Conservation (phyloP, 2,113 vertebrate species). For the Gracilinanus agilis region DNA sequence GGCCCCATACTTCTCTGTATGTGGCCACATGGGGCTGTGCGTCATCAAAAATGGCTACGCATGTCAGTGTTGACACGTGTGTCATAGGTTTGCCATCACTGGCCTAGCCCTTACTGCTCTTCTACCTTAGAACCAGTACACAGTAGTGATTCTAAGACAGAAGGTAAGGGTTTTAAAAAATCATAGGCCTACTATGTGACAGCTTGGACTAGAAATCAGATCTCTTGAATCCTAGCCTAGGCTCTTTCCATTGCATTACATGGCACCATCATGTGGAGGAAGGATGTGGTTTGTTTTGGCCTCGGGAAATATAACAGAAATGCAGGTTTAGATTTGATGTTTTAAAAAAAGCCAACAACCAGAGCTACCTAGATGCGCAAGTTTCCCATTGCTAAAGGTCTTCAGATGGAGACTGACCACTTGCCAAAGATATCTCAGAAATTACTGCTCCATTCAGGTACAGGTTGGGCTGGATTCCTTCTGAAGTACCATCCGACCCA, state of each 20-base stretch:
- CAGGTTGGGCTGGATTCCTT: not conserved
- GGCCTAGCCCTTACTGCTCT: too few relatives aligned
- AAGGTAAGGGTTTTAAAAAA: too few relatives aligned
- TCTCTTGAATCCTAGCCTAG: not conserved
- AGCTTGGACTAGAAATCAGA: not conserved
- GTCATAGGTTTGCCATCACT: too few relatives aligned
- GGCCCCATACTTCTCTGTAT: too few relatives aligned
- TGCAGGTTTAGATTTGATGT: not conserved
- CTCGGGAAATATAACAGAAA: not conserved
- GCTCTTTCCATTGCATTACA: not conserved
- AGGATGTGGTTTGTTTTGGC: not conserved
- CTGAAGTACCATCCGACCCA: not conserved
- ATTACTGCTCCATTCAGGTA: not conserved
- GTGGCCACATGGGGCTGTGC: too few relatives aligned
- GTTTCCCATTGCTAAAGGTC: not conserved
- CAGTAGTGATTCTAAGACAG: too few relatives aligned
- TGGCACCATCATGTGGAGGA: not conserved
- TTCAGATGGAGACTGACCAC: not conserved
- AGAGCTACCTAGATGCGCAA: not conserved
- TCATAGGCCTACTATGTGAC: not conserved
- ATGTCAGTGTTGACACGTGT: too few relatives aligned
- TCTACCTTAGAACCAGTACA: too few relatives aligned
- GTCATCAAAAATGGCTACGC: too few relatives aligned
- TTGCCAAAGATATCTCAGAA: not conserved
- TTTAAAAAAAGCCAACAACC: not conserved